Evolutionary conservation across 2,888 invertebrate genomes (phyloP), one percentile per base, ranked within the genome.

Genomic region (Pandemis cinnamomeana): DNA sequence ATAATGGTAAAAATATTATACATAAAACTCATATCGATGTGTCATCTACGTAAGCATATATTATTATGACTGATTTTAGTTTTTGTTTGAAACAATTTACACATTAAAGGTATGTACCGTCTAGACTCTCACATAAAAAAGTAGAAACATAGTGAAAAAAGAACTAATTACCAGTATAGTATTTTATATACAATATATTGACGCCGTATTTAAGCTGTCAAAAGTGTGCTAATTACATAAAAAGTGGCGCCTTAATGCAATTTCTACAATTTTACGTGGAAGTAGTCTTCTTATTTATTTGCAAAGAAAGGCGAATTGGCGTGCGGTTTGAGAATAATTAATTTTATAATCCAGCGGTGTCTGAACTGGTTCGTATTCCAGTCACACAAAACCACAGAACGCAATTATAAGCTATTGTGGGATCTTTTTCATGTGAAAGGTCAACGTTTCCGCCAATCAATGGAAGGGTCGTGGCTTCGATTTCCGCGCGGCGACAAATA

Each of bases 401-500:
- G 68, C 42, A 64, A 70, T 74, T 67, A 61, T 53, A 66, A 53
- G 13, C 53, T 7, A 62, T 62, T 71, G 61, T 71, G 46, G 58
- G 61, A 67, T 66, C 55, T 44, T 67, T 71, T 71, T 46, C 67
- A 71, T 46, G 44, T 44, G 70, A 74, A 70, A 74, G 73, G 73
- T 74, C 66, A 74, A 74, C 62, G 62, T 61, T 61, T 73, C 64
- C 27, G 58, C 61, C 74, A 71, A 71, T 73, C 64, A 70, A 64
- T 71, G 53, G 41, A 41, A 66, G 71, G 71, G 67, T 71, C 61
- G 61, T 15, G 27, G 71, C 66, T 70, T 74, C 71, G 70, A 74
- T 70, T 74, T 74, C 70, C 73, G 71, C 66, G 5, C 20, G 61
- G 66, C 69, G 70, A 74, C 74, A 74, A 74, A 74, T 74, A 74